Conservation (phyloP, 2,797 vertebrate species). For the Babyrousa celebensis region DNA sequence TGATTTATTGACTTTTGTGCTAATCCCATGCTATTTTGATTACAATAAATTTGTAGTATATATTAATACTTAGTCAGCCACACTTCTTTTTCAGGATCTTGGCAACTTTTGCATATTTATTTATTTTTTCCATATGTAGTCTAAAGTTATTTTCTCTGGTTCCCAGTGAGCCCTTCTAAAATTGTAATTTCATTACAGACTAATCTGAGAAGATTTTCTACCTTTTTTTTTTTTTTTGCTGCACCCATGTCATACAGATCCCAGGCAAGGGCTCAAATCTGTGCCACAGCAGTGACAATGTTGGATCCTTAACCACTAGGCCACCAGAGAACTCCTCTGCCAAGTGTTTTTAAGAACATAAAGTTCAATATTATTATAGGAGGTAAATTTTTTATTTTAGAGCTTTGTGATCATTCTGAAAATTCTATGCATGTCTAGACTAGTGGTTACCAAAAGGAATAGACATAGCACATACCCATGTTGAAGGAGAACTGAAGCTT, state of each 20-base stretch:
- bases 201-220: conserved; percentile 68
- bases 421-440: background rate
- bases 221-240: background rate
- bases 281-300: too few species aligned
- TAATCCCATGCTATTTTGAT: background rate
- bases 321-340: background rate
- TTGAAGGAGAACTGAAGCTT: background rate
- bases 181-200: conserved; percentile 22
- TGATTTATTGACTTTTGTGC: background rate
- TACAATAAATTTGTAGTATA: background rate
- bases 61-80: background rate
- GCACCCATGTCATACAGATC: too few species aligned
- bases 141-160: conserved; percentile 21
- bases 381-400: conserved; percentile 42
- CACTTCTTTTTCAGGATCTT: background rate
- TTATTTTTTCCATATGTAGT: background rate
- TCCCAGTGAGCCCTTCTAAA: conserved; percentile 30
- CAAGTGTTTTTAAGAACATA: conserved; percentile 57
- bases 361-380: conserved; percentile 48
- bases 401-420: conserved; percentile 15
- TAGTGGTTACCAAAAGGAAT: background rate
- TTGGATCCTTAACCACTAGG: too few species aligned
- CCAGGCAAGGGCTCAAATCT: too few species aligned
- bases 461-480: background rate
- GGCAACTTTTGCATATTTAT: background rate